Evolutionary conservation across 2,797 vertebrate species (phyloP).

Genomic region (Nannoperca australis): DNA sequence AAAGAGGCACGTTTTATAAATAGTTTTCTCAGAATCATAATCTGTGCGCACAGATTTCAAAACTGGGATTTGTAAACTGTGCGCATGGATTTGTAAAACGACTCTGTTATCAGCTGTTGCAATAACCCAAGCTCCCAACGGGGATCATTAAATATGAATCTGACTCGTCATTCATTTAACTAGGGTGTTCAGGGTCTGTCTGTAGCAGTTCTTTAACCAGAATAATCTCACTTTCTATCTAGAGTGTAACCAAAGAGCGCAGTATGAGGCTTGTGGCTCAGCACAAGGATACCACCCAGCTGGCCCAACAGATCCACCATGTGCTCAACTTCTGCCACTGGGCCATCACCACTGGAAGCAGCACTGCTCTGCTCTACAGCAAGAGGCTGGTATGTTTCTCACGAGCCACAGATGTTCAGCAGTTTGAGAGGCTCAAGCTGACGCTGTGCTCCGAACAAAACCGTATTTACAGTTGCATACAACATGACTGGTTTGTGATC

Average conservation of each 20-base stretch:
- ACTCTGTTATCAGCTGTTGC: background rate
- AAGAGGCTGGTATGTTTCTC: conserved; percentile 92
- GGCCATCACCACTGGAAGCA: conserved; percentile 96
- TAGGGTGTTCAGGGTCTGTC: background rate
- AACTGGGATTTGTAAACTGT: too few species aligned
- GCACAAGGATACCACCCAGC: conserved; percentile 93
- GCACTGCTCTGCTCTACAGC: conserved; percentile 96
- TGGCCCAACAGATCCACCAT: conserved; percentile 96
- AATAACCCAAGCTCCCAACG: conserved; percentile 17
- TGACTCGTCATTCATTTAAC: background rate
- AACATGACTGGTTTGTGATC: background rate
- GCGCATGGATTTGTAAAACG: too few species aligned
- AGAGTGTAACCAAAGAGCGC: conserved; percentile 97
- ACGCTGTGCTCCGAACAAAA: background rate
- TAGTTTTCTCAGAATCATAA: too few species aligned
- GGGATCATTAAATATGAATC: conserved; percentile 24
- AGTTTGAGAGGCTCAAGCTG: background rate
- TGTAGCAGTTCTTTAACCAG: background rate
- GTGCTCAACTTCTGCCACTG: conserved; percentile 97
- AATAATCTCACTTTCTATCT: conserved; percentile 45
- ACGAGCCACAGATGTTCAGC: background rate
- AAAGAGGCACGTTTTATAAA: too few species aligned
- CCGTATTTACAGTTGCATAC: background rate
- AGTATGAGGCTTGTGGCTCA: conserved; percentile 93
- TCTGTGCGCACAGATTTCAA: too few species aligned